Conservation (phyloP, 2,113 vertebrate species). For the Sander vitreus region DNA sequence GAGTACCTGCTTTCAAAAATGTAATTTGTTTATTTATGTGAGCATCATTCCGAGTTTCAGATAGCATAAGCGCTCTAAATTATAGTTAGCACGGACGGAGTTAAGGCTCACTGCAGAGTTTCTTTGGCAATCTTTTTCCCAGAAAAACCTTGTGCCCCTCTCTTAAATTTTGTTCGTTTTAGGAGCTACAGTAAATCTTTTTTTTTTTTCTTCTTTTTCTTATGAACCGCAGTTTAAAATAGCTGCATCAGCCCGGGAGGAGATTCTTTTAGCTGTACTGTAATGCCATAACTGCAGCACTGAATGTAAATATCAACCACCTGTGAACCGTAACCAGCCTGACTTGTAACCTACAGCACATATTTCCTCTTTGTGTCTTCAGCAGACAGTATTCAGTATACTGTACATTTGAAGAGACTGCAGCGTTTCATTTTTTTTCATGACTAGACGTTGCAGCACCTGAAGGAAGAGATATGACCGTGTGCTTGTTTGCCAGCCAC, state of each 20-base stretch:
- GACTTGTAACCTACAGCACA: constrained; percentile 5
- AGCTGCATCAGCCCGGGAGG: constrained; percentile 28
- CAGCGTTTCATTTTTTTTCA: background rate
- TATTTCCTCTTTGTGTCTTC: background rate
- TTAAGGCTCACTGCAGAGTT: constrained; percentile 20
- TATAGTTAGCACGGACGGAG: background rate
- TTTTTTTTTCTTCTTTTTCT: background rate
- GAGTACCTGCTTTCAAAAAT: background rate
- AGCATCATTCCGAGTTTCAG: background rate
- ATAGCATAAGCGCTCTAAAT: background rate
- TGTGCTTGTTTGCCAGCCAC: constrained; percentile 46
- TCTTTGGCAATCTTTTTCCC: constrained; percentile 8
- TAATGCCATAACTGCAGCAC: constrained; percentile 42
- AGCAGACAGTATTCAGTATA: background rate
- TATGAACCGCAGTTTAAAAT: constrained; percentile 27
- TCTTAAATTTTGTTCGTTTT: constrained; percentile 12
- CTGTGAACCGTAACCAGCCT: constrained; percentile 29
- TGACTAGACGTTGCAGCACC: background rate
- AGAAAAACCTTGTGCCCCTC: constrained; percentile 1
- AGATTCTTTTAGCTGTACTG: constrained; percentile 36
- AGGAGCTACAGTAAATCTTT: constrained; percentile 25
- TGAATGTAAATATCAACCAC: constrained; percentile 38
- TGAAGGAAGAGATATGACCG: background rate
- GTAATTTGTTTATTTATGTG: background rate
- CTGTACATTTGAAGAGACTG: background rate